Percentiles rank a stretch among this genome's conserved stretches.
phyloP scores from a whole-genome alignment of 2,888 invertebrate species.

The Zelleria hepariella region DNA sequence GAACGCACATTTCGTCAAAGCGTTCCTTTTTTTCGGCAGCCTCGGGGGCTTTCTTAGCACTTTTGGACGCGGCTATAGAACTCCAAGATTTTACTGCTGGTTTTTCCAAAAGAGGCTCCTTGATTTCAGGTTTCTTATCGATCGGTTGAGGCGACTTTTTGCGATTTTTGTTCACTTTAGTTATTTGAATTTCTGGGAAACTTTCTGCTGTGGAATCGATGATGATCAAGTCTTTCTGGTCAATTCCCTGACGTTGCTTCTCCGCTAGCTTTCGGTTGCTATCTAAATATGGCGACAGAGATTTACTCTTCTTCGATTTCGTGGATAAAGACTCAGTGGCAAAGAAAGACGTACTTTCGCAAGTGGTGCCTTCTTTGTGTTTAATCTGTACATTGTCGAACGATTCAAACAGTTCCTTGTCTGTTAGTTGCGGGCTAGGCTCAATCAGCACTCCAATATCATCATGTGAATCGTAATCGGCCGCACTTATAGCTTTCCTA shows the following conservation, averaged over 20 bases:
- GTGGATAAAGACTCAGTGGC: slow-evolving; percentile 26
- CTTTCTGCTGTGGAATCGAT: slow-evolving; percentile 59
- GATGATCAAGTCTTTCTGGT: slow-evolving; percentile 56
- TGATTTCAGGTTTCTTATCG: slow-evolving; percentile 23
- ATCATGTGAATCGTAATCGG: background rate
- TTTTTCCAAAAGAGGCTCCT: slow-evolving; percentile 30
- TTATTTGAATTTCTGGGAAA: slow-evolving; percentile 62
- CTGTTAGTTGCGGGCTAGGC: background rate
- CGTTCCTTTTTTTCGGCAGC: slow-evolving; percentile 7
- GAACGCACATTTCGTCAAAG: slow-evolving; percentile 13
- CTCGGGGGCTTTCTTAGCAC: slow-evolving; percentile 28
- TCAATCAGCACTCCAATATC: background rate
- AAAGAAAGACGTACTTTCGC: slow-evolving; percentile 20
- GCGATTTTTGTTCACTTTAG: slow-evolving; percentile 41
- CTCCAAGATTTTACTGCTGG: slow-evolving; percentile 66
- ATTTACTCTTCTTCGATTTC: slow-evolving; percentile 46
- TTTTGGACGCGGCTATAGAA: slow-evolving; percentile 53
- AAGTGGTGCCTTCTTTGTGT: slow-evolving; percentile 10
- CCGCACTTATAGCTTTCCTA: background rate
- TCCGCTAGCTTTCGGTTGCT: slow-evolving; percentile 30
- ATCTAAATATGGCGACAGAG: slow-evolving; percentile 40
- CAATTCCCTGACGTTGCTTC: slow-evolving; percentile 28
- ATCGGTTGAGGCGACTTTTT: slow-evolving; percentile 46
- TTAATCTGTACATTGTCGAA: background rate
- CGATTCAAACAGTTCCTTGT: background rate